Conservation (phyloP, 2,113 vertebrate species). For the Rattus norvegicus region GRCr8 NC_086031.1:78477001-78477500, state of each 20-base stretch:
- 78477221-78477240: neutral
- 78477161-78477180: neutral
- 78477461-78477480: conserved; percentile 22
- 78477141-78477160: neutral
- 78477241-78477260: neutral
- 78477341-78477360: conserved; percentile 25
- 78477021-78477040: neutral
- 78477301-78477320: neutral
- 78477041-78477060: neutral
- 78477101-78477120: neutral
- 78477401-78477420: neutral
- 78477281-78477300: neutral
- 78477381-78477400: neutral
- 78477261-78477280: neutral
- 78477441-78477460: neutral
- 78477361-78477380: neutral
- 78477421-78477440: conserved; percentile 24
- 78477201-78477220: neutral
- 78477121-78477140: conserved; percentile 2
- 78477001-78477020: neutral
- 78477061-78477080: neutral
- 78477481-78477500: neutral
- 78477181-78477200: neutral
- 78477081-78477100: neutral
- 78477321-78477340: conserved; percentile 2